Evolutionary conservation across 1,140 invertebrate genomes (phyloP).

Genomic region (Triops longicaudatus): DNA sequence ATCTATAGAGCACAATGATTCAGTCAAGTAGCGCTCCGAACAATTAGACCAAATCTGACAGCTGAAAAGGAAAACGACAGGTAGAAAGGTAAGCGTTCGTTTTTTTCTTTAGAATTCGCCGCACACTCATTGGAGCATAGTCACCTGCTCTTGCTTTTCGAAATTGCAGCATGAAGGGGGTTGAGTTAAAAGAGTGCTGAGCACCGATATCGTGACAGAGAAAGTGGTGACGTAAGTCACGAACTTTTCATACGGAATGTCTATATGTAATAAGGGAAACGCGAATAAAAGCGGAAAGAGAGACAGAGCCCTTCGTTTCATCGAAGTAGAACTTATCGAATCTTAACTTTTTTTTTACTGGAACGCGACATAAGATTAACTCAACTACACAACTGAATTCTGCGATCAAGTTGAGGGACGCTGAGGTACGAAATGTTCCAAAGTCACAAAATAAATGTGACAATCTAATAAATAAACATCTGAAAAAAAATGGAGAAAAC

Average conservation of each 20-base stretch:
- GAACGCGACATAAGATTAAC: too few relatives aligned
- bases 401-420: too few relatives aligned
- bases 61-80: background rate
- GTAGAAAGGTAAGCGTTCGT: background rate
- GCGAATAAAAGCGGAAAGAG: background rate
- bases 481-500: too few relatives aligned
- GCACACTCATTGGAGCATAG: background rate
- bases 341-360: too few relatives aligned
- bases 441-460: too few relatives aligned
- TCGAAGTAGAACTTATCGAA: too few relatives aligned
- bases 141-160: constrained; percentile 9
- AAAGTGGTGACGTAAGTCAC: constrained; percentile 11
- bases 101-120: background rate
- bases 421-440: too few relatives aligned
- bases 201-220: background rate
- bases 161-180: background rate
- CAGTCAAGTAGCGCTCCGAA: background rate
- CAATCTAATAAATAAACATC: too few relatives aligned
- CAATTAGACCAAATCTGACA: constrained; percentile 3
- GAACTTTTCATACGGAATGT: constrained; percentile 11
- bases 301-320: too few relatives aligned
- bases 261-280: background rate
- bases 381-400: too few relatives aligned
- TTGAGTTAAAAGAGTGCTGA: background rate
- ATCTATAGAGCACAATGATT: background rate